phyloP scores from a whole-genome alignment of 2,113 vertebrate genomes.

The Dipodomys stephensi region DNA sequence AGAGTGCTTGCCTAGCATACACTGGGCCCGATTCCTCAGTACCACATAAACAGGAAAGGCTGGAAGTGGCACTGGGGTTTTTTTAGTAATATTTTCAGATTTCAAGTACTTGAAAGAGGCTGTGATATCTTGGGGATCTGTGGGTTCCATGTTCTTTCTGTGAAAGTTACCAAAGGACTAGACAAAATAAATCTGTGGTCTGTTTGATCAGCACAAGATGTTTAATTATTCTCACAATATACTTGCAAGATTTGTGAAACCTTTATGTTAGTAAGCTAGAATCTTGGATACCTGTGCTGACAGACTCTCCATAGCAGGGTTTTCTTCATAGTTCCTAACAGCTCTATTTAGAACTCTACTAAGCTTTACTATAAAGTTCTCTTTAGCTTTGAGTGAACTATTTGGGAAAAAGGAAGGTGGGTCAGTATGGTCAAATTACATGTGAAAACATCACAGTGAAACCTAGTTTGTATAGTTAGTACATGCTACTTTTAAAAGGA shows the following conservation, averaged over 20 bases:
- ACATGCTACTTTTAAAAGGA: too few species aligned
- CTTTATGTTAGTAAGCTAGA: conserved; percentile 13
- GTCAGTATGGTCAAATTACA: too few species aligned
- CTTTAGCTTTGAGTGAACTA: too few species aligned
- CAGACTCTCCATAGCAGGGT: not conserved
- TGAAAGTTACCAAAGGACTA: conserved; percentile 36
- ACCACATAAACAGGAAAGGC: too few species aligned
- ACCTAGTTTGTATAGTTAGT: too few species aligned
- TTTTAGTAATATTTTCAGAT: not conserved
- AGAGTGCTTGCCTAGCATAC: too few species aligned
- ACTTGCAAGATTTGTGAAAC: conserved; percentile 32
- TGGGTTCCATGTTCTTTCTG: conserved; percentile 44
- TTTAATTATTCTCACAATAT: not conserved
- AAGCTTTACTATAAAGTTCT: too few species aligned
- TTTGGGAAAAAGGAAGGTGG: not conserved
- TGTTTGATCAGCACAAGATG: not conserved
- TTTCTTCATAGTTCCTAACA: conserved; percentile 13
- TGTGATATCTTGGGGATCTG: conserved; percentile 48
- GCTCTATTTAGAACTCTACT: not conserved
- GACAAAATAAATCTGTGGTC: conserved; percentile 14
- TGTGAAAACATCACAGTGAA: too few species aligned
- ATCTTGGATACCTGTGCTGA: not conserved
- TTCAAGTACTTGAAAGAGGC: conserved; percentile 44
- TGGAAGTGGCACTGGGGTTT: not conserved
- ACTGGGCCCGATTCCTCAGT: too few species aligned